Evolutionary conservation across 2,888 invertebrate genomes (phyloP), one percentile per base, ranked within the genome.

Genomic region (Drosophila neoperkinsi): DNA sequence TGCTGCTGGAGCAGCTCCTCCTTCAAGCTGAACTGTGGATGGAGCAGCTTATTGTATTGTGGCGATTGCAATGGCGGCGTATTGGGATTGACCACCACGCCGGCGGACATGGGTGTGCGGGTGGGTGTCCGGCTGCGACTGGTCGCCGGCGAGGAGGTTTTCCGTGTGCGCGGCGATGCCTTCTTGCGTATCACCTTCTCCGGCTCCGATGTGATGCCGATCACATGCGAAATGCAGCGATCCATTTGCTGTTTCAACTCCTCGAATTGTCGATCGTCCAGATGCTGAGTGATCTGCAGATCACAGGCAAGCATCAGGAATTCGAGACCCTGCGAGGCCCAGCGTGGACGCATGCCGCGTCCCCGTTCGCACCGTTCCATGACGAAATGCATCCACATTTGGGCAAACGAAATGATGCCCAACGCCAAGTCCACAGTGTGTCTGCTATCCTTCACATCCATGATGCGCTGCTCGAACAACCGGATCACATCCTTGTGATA

Each of bases 371-470:
- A 98, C 21, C 97, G 95, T 88, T 96, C 96, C 77, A 95, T 95
- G 1, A 97, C 98, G 92, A 98, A 98, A 67, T 95, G 94, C 97
- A 98, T 98, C 98, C 98, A 98, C 91, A 97, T 95, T 82, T 95
- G 94, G 13, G 96, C 96, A 92, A 97, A 96, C 43, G 94, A 93
- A 7, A 96, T 95, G 84, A 97, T 94, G 68, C 95, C 95, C 38
- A 94, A 90, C 0, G 95, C 95, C 36, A 96, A 91, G 76, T 93
- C 93, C 2, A 90, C 91, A 41, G 93, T 92, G 67, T 92, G 93
- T 4, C 91, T 80, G 10, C 88, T 85, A 52, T 87, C 94, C 66
- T 84, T 92, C 13, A 91, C 91, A 13, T 82, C 85, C 90, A 93
- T 92, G 7, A 94, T 94, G 28, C 92, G 91, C 63, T 92, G 93